Conservation (phyloP, 2,797 vertebrate species). For the Chelonia mydas region DNA sequence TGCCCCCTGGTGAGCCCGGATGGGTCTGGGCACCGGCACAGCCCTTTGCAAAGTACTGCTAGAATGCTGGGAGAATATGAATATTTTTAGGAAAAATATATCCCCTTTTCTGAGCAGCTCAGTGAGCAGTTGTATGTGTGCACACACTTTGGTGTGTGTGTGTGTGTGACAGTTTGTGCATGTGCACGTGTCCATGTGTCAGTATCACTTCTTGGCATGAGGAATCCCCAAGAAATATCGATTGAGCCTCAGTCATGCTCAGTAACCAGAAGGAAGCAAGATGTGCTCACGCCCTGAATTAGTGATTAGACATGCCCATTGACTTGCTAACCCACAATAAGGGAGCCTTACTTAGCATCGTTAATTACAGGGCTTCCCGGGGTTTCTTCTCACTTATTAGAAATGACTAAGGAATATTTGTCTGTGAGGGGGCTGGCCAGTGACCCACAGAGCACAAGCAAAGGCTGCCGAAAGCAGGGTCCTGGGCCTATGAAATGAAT, state of each 20-base stretch:
- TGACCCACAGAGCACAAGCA: neutral
- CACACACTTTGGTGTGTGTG: neutral
- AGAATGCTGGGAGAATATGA: no score
- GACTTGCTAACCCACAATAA: neutral
- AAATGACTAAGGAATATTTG: no score
- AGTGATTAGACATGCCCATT: neutral
- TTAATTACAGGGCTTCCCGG: neutral
- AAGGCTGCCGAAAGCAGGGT: neutral
- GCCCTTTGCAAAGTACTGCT: no score
- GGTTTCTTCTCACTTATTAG: no score
- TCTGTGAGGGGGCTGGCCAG: neutral
- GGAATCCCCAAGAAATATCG: rapidly evolving
- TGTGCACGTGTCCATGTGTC: no score
- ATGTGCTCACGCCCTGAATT: neutral
- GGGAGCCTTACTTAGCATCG: neutral
- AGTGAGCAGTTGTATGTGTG: no score
- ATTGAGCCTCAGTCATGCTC: neutral
- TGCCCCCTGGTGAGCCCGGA: no score
- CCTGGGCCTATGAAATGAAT: neutral
- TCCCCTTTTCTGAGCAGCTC: no score
- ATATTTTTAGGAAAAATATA: no score
- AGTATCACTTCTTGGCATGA: neutral
- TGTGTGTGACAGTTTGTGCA: rapidly evolving
- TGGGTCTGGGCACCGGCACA: no score
- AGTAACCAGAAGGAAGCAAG: neutral